Conservation (phyloP, 1,140 invertebrate species). For the Papilio machaon region DNA sequence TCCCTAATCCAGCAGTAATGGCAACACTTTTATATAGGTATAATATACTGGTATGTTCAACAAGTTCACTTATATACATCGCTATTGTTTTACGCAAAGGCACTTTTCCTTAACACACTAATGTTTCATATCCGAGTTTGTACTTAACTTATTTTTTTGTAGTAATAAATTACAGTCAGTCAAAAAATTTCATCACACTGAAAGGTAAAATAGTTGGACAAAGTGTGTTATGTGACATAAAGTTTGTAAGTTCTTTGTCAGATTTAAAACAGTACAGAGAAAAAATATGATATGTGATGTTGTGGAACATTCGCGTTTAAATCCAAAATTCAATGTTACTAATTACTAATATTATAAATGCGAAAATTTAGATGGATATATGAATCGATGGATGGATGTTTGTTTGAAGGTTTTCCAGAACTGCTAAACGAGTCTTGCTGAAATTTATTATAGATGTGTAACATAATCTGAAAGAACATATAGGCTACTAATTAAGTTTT, state of each 20-base stretch:
- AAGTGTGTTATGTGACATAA: too few relatives aligned
- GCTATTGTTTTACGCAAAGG: background rate
- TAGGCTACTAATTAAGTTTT: too few relatives aligned
- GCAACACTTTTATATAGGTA: conserved; percentile 67
- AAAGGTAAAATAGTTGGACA: background rate
- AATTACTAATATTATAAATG: too few relatives aligned
- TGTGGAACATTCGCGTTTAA: background rate
- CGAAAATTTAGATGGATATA: too few relatives aligned
- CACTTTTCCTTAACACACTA: background rate
- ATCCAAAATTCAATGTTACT: background rate
- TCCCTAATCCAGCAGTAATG: conserved; percentile 71
- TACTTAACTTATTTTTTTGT: background rate
- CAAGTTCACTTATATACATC: conserved; percentile 47
- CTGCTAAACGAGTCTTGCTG: too few relatives aligned
- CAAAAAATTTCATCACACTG: background rate
- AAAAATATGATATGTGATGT: background rate
- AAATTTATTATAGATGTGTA: too few relatives aligned
- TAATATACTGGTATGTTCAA: conserved; percentile 52
- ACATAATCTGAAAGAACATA: too few relatives aligned
- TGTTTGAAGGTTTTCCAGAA: too few relatives aligned
- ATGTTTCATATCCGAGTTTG: too few relatives aligned
- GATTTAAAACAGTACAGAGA: background rate
- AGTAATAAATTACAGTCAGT: background rate
- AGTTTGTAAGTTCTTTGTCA: background rate
- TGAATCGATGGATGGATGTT: too few relatives aligned